Evolutionary conservation across 2,888 invertebrate species (phyloP).

Genomic region (Iphiclides podalirius): DNA sequence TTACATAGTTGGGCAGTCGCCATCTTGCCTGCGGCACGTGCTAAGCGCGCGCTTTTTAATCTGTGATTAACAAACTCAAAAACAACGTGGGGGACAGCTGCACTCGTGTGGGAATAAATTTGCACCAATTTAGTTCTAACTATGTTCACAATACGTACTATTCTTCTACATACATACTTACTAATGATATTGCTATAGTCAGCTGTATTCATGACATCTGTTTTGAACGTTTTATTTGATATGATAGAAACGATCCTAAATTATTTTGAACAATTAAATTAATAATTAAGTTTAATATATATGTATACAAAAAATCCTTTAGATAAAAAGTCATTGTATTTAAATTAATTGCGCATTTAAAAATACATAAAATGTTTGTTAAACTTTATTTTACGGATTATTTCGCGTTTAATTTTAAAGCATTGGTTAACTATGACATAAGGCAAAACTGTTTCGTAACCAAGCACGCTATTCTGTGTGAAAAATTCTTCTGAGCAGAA

Average conservation of each 20-base stretch:
- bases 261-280: background rate
- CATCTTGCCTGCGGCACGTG: slow-evolving; percentile 38
- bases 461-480: too few relatives aligned
- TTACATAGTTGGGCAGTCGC: slow-evolving; percentile 30
- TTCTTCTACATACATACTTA: background rate
- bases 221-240: background rate
- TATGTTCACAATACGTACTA: background rate
- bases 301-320: too few relatives aligned
- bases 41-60: slow-evolving; percentile 31
- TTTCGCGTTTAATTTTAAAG: too few relatives aligned
- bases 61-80: slow-evolving; percentile 27
- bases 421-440: too few relatives aligned
- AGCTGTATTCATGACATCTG: slow-evolving; percentile 2
- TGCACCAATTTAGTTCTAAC: background rate
- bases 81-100: slow-evolving; percentile 2
- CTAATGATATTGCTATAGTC: background rate
- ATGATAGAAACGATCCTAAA: background rate
- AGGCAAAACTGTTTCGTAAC: too few relatives aligned
- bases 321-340: background rate
- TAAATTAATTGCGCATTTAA: background rate
- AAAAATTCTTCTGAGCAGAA: too few relatives aligned
- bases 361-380: too few relatives aligned
- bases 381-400: too few relatives aligned
- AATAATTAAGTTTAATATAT: too few relatives aligned
- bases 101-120: background rate